A percentile compares a stretch with the other conserved stretches of the same genome.
phyloP scores from a whole-genome alignment of 2,113 vertebrate species.

The Stegostoma tigrinum region DNA sequence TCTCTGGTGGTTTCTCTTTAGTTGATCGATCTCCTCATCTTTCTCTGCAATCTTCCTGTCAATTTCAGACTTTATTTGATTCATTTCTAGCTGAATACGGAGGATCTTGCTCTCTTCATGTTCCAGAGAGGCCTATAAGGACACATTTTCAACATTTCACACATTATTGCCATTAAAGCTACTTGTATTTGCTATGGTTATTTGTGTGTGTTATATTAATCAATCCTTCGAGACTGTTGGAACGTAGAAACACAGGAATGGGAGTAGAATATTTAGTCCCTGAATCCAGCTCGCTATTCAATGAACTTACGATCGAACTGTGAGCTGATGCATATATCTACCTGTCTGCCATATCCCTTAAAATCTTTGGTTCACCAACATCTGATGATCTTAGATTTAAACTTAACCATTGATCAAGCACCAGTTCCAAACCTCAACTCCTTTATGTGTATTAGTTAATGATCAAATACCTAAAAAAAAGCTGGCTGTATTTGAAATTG shows the following conservation, averaged over 20 bases:
- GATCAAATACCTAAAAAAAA: not conserved
- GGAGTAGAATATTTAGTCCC: not conserved
- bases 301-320: not conserved
- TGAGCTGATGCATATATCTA: not conserved
- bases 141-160: not conserved
- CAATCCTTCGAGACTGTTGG: not conserved
- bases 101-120: constrained; percentile 41
- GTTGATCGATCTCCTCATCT: constrained; percentile 41
- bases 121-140: constrained; percentile 41
- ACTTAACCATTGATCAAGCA: not conserved
- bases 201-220: not conserved
- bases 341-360: not conserved
- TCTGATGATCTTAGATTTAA: not conserved
- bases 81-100: constrained; percentile 41
- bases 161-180: not conserved
- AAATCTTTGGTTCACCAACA: not conserved
- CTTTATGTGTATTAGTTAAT: not conserved
- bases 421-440: not conserved
- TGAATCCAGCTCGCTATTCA: not conserved
- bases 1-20: constrained; percentile 41
- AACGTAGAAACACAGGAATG: not conserved
- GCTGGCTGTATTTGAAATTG: not conserved
- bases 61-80: constrained; percentile 40
- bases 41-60: constrained; percentile 42
- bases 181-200: not conserved